Conservation (phyloP, 2,888 invertebrate genomes). For the Sipha maydis region DNA sequence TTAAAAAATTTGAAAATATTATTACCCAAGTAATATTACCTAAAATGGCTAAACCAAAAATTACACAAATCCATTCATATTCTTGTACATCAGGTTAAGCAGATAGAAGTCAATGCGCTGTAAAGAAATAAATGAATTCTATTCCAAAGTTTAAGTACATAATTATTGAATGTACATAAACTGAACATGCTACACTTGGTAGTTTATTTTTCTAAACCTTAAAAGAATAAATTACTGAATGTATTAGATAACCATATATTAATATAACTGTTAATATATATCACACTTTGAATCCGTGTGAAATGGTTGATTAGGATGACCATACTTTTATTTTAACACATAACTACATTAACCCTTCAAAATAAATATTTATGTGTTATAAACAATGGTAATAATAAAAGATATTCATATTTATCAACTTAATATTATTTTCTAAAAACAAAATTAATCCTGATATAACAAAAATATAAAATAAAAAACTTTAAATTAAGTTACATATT, state of each 20-base stretch:
- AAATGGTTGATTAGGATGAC: not conserved
- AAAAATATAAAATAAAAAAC: constrained; percentile 35
- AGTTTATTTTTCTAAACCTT: constrained; percentile 11
- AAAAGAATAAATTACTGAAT: constrained; percentile 40
- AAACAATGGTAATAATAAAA: not conserved
- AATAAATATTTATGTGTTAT: not conserved
- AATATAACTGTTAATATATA: constrained; percentile 4
- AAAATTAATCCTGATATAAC: constrained; percentile 48
- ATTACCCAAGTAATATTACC: constrained; percentile 40
- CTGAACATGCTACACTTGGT: not conserved
- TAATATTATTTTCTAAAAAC: constrained; percentile 49
- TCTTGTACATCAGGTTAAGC: constrained; percentile 30
- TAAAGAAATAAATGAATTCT: constrained; percentile 37
- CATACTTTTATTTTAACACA: not conserved
- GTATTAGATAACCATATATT: constrained; percentile 10
- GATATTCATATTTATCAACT: constrained; percentile 30
- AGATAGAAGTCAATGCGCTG: constrained; percentile 43
- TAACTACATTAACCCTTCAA: not conserved
- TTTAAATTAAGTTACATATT: not conserved
- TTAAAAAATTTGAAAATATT: constrained; percentile 14
- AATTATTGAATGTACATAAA: constrained; percentile 34
- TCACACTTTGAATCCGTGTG: constrained; percentile 10
- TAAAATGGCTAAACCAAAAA: constrained; percentile 18
- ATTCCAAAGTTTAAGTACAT: constrained; percentile 39
- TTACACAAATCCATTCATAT: constrained; percentile 47